These are phyloP conservation scores for Euphonia xanthogaster DNA, from an alignment of 2,797 vertebrate species.

Conservation along the genomic window DNA sequence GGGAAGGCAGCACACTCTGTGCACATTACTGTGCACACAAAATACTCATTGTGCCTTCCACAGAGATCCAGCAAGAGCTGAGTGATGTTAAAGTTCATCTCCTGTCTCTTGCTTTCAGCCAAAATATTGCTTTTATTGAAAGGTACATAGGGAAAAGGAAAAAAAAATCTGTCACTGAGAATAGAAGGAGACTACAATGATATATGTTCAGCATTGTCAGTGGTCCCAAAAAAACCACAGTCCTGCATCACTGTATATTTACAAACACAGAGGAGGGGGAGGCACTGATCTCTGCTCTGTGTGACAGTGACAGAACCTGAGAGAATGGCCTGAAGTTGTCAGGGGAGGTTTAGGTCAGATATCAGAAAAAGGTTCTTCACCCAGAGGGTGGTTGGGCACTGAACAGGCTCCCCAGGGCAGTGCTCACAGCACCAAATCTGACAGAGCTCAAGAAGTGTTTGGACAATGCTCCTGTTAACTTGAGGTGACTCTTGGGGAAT, in stretches of 20 bases:
- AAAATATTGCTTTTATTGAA: background rate
- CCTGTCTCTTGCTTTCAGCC: background rate
- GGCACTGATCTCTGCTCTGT: background rate
- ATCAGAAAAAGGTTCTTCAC: accelerated
- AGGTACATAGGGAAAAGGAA: background rate
- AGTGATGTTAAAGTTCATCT: background rate
- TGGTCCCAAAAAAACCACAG: background rate
- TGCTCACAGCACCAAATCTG: background rate
- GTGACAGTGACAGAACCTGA: background rate
- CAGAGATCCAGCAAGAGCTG: background rate
- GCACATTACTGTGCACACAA: background rate
- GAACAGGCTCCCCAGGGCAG: background rate
- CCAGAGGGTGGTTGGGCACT: background rate
- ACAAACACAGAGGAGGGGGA: background rate
- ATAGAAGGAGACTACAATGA: background rate
- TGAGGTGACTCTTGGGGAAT: background rate
- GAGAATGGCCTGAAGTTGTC: background rate
- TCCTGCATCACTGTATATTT: background rate
- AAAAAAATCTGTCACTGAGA: background rate
- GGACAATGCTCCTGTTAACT: accelerated
- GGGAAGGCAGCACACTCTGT: background rate
- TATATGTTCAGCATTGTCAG: background rate
- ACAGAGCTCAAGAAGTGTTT: accelerated
- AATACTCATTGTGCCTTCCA: background rate
- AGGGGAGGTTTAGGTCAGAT: background rate